Conservation (phyloP, 1,140 invertebrate species). For the Temnothorax nylanderi region DNA sequence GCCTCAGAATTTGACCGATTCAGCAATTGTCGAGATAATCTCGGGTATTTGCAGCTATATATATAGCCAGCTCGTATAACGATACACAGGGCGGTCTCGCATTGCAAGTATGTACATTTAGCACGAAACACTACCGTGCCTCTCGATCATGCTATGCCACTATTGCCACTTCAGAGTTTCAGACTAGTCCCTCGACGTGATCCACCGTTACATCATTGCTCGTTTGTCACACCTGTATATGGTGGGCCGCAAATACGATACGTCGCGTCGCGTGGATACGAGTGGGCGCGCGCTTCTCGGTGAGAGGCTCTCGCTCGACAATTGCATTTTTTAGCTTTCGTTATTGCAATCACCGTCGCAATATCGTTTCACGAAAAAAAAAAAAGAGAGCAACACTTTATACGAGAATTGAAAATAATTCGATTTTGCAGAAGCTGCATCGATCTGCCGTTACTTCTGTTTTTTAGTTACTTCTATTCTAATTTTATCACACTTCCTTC, state of each 20-base stretch:
- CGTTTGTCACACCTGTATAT: conserved; percentile 26
- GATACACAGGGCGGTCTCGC: too few relatives aligned
- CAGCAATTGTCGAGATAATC: too few relatives aligned
- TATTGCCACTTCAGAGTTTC: too few relatives aligned
- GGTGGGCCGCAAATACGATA: background rate
- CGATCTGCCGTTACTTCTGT: background rate
- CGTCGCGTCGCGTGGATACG: background rate
- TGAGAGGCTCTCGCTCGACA: background rate
- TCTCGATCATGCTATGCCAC: too few relatives aligned
- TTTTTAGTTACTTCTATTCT: background rate
- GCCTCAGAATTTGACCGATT: too few relatives aligned
- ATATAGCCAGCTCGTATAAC: too few relatives aligned
- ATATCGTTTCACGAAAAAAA: too few relatives aligned
- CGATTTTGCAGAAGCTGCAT: background rate
- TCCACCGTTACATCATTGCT: conserved; percentile 24
- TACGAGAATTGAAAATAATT: background rate
- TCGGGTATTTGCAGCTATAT: too few relatives aligned
- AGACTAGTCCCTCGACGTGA: conserved; percentile 31
- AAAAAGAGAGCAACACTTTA: background rate
- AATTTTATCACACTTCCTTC: background rate
- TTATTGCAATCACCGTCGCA: background rate
- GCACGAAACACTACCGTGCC: too few relatives aligned
- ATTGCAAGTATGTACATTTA: too few relatives aligned
- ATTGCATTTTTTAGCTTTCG: background rate
- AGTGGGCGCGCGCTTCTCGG: conserved; percentile 14